Evolutionary conservation across 2,888 invertebrate species (phyloP).

Genomic region (Bombylius major): DNA sequence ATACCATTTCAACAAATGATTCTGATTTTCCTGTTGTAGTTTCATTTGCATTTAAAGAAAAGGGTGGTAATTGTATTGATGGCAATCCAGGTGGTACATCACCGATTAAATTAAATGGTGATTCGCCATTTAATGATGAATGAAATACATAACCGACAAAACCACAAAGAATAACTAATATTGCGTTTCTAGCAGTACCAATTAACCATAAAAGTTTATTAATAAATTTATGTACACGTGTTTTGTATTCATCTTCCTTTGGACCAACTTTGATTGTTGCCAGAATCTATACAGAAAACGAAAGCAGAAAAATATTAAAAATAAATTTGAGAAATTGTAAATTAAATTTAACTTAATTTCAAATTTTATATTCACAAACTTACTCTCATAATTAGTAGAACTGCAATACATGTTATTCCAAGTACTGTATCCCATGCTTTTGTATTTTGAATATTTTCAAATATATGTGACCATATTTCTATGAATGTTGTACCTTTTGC

Average conservation of each 20-base stretch:
- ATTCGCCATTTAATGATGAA: slow-evolving; percentile 31
- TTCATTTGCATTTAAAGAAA: slow-evolving; percentile 47
- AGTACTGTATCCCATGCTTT: slow-evolving; percentile 61
- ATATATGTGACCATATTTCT: slow-evolving; percentile 62
- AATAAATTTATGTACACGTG: slow-evolving; percentile 43
- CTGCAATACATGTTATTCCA: slow-evolving; percentile 59
- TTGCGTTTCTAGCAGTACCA: slow-evolving; percentile 71
- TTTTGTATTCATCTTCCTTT: slow-evolving; percentile 39
- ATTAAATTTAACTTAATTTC: neutral
- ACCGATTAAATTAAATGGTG: slow-evolving; percentile 59
- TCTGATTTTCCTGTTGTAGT: slow-evolving; percentile 38
- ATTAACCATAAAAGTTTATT: slow-evolving; percentile 62
- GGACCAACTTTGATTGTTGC: slow-evolving; percentile 51
- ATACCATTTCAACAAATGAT: slow-evolving; percentile 56
- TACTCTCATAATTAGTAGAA: slow-evolving; percentile 67
- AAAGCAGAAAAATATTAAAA: neutral
- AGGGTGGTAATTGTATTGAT: slow-evolving; percentile 49
- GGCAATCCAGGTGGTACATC: slow-evolving; percentile 67
- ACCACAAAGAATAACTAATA: slow-evolving; percentile 65
- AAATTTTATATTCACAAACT: slow-evolving; percentile 14
- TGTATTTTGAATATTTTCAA: slow-evolving; percentile 50
- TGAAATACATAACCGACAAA: slow-evolving; percentile 53
- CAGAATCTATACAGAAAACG: slow-evolving; percentile 42
- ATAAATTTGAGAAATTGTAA: neutral
- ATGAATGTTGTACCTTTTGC: slow-evolving; percentile 65